These are phyloP conservation scores for Platyscapa corneri DNA, from an alignment of 1,140 invertebrate genomes.

Conservation along the genomic window DNA sequence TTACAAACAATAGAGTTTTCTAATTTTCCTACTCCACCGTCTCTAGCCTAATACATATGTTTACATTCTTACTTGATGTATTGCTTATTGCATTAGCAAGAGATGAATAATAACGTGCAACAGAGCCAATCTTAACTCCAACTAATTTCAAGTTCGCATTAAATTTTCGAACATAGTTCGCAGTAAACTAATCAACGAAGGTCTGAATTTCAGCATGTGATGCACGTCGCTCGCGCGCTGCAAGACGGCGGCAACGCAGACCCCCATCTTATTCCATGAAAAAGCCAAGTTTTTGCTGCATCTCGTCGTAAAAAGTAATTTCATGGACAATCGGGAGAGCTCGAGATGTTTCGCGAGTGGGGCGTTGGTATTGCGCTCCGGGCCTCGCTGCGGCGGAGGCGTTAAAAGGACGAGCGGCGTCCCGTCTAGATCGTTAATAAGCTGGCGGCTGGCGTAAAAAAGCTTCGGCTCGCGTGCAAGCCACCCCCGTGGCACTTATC, in stretches of 20 bases:
- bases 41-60: not conserved
- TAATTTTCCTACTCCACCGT: not conserved
- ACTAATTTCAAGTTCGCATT: not conserved
- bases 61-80: not conserved
- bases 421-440: conserved; percentile 21
- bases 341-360: not conserved
- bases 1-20: not conserved
- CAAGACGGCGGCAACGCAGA: not conserved
- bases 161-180: conserved; percentile 8
- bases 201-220: not conserved
- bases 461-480: not conserved
- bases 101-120: not conserved
- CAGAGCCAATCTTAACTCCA: not conserved
- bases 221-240: not conserved
- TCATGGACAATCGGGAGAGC: not conserved
- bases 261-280: not conserved
- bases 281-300: not conserved
- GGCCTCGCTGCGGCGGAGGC: not conserved
- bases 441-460: not conserved
- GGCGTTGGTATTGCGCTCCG: not conserved
- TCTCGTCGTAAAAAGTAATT: conserved; percentile 6
- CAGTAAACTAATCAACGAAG: not conserved
- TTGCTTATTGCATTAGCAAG: not conserved
- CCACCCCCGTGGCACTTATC: conserved; percentile 14
- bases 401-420: conserved; percentile 13